Evolutionary conservation across 2,113 vertebrate species (phyloP), one percentile per base, ranked within the genome.

Genomic region (Sinocyclocheilus anophthalmus): DNA sequence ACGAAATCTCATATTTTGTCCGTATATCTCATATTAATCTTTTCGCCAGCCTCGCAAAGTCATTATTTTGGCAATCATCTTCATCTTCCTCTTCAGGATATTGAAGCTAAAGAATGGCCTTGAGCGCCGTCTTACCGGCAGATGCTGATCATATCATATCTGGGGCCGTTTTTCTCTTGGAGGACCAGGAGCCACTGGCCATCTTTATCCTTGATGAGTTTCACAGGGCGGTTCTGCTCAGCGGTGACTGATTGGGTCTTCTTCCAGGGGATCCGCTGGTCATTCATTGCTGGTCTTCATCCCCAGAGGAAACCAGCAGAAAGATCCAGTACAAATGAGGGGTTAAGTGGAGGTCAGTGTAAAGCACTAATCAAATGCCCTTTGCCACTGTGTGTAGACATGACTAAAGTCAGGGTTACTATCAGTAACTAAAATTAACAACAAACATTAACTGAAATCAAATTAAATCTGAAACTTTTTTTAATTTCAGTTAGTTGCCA

Each of bases 1-100:
- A 57, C 79, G 2, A 67, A 81, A 81, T 81, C 14, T 42, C 79
- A 81, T 81, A 16, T 81, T 81, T 81, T 59, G 18, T 63, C 57
- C 4, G 14, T 26, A 12, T 78, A 39, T 61, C 26, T 67, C 37
- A 81, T 81, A 81, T 81, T 26, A 48, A 67, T 81, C 79, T 81
- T 42, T 22, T 63, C 59, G 0, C 79, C 59, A 67, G 59, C 37
- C 14, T 48, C 39, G 20, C 59, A 81, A 48, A 67, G 59, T 22
- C 81, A 72, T 83, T 83, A 72, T 53, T 57, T 53, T 55, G 67
- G 11, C 81, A 72, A 73, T 70, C 26, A 81, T 67, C 76, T 79
- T 79, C 76, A 79, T 79, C 39, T 81, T 81, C 59, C 24, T 42
- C 79, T 81, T 65, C 59, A 45, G 78, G 78, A 81, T 81, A 81